A percentile compares a stretch with the other conserved stretches of the same genome.
These are phyloP conservation scores for Tragelaphus buxtoni DNA, from an alignment of 2,113 vertebrate genomes.

Conservation along the genomic window DNA sequence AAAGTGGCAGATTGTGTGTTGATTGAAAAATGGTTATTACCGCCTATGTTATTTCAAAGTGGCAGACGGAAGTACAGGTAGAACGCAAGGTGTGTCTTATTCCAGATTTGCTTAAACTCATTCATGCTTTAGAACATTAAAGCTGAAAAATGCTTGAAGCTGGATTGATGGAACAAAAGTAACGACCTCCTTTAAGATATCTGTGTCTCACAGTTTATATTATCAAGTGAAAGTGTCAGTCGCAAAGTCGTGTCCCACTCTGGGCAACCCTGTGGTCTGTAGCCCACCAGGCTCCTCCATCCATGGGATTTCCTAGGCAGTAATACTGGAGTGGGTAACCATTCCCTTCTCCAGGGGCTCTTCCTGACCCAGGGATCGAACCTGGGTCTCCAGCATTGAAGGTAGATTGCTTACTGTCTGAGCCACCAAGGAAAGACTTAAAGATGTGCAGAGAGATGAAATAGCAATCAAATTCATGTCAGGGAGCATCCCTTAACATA, in stretches of 20 bases:
- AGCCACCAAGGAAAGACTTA: not conserved
- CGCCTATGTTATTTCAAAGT: not conserved
- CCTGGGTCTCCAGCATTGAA: not conserved
- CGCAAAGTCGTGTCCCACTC: not conserved
- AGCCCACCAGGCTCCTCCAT: not conserved
- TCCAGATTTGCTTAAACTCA: not conserved
- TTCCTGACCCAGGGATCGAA: not conserved
- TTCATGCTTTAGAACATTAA: slow-evolving; percentile 22
- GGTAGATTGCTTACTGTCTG: not conserved
- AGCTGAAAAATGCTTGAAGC: not conserved
- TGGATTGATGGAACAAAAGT: not conserved
- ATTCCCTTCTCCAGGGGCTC: not conserved
- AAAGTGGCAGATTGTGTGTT: slow-evolving; percentile 1
- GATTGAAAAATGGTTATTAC: not conserved
- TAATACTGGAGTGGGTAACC: not conserved
- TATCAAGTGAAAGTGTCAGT: not conserved
- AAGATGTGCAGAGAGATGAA: not conserved
- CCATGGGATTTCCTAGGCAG: not conserved
- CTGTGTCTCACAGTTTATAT: not conserved
- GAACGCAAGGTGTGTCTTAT: not conserved
- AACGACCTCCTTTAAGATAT: not conserved
- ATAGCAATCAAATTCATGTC: not conserved
- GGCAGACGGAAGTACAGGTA: not conserved
- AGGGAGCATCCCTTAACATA: not conserved
- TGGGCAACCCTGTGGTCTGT: not conserved